Evolutionary conservation across 2,113 vertebrate genomes (phyloP).

Genomic region (Myanophis thanlyinensis): DNA sequence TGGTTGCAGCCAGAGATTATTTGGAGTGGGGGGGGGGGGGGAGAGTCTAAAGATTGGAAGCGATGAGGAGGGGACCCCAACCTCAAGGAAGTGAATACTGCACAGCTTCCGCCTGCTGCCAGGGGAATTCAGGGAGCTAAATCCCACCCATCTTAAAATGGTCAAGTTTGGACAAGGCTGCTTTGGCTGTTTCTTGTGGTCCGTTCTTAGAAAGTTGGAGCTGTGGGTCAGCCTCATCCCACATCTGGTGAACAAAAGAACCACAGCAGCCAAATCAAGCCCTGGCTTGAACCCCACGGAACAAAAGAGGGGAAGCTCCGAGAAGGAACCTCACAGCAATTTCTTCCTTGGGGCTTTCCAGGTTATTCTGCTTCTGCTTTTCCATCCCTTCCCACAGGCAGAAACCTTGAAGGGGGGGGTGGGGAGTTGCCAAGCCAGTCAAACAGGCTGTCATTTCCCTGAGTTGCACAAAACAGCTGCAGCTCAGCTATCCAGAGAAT

Average conservation of each 20-base stretch:
- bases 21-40: too few relatives aligned
- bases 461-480: not conserved
- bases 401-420: not conserved
- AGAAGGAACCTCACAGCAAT: not conserved
- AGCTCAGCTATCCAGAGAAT: not conserved
- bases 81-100: not conserved
- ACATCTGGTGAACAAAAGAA: not conserved
- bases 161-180: not conserved
- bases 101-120: not conserved
- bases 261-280: too few relatives aligned
- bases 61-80: not conserved
- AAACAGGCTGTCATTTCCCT: not conserved
- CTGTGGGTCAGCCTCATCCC: not conserved
- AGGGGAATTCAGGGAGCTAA: not conserved
- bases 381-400: not conserved
- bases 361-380: not conserved
- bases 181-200: not conserved
- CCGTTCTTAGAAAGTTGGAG: not conserved
- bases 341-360: not conserved
- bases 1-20: not conserved
- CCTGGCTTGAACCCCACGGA: not conserved
- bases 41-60: not conserved
- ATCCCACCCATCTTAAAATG: not conserved
- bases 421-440: not conserved
- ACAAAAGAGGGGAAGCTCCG: too few relatives aligned